These are phyloP conservation scores for Aspidiotus destructor DNA, from an alignment of 2,888 invertebrate genomes.

Conservation along the genomic window DNA sequence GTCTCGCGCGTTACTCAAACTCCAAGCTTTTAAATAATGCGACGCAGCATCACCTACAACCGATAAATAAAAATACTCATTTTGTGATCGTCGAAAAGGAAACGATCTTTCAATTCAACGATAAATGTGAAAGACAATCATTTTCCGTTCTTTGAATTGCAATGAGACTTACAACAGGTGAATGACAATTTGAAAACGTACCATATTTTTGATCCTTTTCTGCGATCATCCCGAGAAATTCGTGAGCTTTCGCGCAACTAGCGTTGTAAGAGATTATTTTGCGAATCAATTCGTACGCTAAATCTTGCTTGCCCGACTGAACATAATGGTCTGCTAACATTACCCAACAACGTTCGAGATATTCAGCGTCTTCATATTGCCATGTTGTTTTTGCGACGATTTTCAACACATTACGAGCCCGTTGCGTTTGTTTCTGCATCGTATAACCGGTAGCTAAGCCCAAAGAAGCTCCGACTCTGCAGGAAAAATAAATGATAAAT, in stretches of 20 bases:
- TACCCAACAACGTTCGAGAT: conserved; percentile 90
- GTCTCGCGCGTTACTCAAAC: conserved; percentile 59
- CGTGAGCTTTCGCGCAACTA: conserved; percentile 82
- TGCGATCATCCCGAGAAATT: conserved; percentile 71
- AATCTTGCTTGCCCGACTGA: conserved; percentile 71
- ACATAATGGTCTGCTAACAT: conserved; percentile 83
- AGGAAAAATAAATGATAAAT: not conserved
- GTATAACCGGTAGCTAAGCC: conserved; percentile 38
- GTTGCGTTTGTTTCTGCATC: conserved; percentile 77
- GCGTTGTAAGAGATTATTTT: conserved; percentile 72
- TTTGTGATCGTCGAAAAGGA: no score
- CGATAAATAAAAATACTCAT: conserved; percentile 8
- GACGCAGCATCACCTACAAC: conserved; percentile 48
- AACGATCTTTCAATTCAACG: conserved; percentile 9
- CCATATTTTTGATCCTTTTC: conserved; percentile 88
- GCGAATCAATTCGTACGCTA: conserved; percentile 71
- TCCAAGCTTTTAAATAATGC: conserved; percentile 53
- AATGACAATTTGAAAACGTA: no score
- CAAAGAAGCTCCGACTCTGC: conserved; percentile 38
- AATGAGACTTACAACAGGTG: no score
- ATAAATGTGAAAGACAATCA: no score
- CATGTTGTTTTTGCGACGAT: conserved; percentile 72
- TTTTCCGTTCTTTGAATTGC: no score
- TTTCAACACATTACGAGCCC: conserved; percentile 88
- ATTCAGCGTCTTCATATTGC: conserved; percentile 94